phyloP scores from a whole-genome alignment of 2,113 vertebrate species.

The Chrysochloris asiatica region DNA sequence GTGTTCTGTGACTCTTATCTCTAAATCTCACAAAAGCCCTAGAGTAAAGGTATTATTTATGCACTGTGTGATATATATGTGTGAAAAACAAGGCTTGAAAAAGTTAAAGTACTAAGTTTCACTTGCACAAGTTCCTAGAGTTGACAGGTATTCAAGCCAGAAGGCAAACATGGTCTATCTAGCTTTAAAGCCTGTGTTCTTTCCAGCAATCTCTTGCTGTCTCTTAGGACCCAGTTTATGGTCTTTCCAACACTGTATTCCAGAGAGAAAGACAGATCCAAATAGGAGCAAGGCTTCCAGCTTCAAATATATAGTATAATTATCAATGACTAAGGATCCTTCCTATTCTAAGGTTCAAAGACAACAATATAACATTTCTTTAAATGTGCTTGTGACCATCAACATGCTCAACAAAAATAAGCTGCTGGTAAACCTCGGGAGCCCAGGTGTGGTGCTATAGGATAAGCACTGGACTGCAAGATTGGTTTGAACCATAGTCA shows the following conservation, averaged over 20 bases:
- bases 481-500: too few relatives aligned
- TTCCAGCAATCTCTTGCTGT: not conserved
- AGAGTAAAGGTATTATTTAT: not conserved
- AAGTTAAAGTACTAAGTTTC: slow-evolving; percentile 36
- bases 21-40: not conserved
- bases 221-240: not conserved
- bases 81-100: not conserved
- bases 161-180: not conserved
- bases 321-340: not conserved
- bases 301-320: not conserved
- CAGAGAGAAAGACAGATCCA: not conserved
- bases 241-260: not conserved
- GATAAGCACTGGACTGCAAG: too few relatives aligned
- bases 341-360: not conserved
- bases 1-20: slow-evolving; percentile 3
- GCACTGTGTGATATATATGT: not conserved
- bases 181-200: not conserved
- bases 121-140: not conserved
- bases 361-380: not conserved
- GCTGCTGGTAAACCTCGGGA: not conserved
- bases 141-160: not conserved
- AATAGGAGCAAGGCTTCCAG: not conserved
- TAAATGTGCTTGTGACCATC: not conserved
- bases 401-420: not conserved
- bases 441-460: too few relatives aligned